Conservation (phyloP, 2,113 vertebrate species). For the Chunga burmeisteri region DNA sequence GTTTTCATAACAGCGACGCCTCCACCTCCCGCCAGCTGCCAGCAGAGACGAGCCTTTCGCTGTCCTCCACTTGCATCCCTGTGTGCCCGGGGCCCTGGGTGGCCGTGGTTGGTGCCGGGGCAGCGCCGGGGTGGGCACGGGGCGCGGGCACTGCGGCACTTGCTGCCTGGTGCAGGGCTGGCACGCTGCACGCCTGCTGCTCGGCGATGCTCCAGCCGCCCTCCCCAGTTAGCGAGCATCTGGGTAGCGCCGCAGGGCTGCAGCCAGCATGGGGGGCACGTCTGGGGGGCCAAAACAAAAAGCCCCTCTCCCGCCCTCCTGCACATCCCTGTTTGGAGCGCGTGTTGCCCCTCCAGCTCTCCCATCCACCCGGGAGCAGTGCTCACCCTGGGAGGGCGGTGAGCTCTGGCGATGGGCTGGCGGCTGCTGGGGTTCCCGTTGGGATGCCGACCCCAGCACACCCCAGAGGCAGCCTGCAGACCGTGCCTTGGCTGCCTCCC, state of each 20-base stretch:
- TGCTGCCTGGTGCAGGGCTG: neutral
- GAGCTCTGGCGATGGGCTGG: neutral
- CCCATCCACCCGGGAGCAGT: fast-evolving
- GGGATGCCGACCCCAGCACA: neutral
- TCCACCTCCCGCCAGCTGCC: constrained; percentile 32
- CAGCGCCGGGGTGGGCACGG: fast-evolving
- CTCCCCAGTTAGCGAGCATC: fast-evolving
- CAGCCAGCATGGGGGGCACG: fast-evolving
- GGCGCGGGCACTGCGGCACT: fast-evolving
- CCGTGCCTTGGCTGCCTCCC: neutral
- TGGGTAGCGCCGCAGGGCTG: too few species aligned
- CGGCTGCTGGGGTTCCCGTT: neutral
- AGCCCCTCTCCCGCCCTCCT: neutral
- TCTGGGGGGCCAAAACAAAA: fast-evolving
- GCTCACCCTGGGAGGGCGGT: neutral
- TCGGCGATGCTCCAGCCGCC: neutral
- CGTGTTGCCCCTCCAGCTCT: neutral
- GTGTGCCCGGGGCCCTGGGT: fast-evolving
- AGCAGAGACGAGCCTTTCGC: neutral
- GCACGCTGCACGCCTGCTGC: neutral
- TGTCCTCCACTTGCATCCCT: neutral
- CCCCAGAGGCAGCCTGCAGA: neutral
- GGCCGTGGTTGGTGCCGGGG: fast-evolving
- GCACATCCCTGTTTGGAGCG: neutral
- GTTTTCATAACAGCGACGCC: constrained; percentile 59